Base-by-base conservation (phyloP, 92 coral and sea anemone species). In the Actinostola sp. region DNA sequence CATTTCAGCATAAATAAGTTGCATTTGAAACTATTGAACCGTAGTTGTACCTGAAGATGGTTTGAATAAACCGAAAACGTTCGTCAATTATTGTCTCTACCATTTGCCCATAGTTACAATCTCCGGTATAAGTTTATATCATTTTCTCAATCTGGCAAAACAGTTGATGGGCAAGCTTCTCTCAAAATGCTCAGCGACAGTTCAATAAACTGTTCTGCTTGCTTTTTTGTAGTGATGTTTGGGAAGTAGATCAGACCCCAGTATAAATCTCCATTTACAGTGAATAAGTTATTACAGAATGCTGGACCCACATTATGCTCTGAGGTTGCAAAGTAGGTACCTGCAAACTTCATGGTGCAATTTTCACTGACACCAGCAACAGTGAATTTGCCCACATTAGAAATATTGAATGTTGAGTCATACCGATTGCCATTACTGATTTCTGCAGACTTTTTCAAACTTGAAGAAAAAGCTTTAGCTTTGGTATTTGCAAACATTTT, bases 241-340 rank as follows among this genome's bases (percentile, higher is more conserved):
- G n/a, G n/a, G n/a, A n/a, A n/a, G n/a, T n/a, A n/a, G n/a, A n/a
- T n/a, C n/a, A n/a, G n/a, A n/a, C n/a, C n/a, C n/a, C n/a, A n/a
- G n/a, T n/a, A n/a, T n/a, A n/a, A n/a, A n/a, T n/a, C n/a, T 23
- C 82, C 86, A 61, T 84, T 82, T 2, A 84, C 85, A 32, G 89
- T 67, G 3, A 84, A 62, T 19, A 84, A 24, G 20, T 73, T 80
- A 66, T 72, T 72, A 17, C 70, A 71, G 19, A 84, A 84, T 35
- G 67, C 48, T 17, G 55, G 85, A 12, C 89, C 81, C 17, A 26
- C 54, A 32, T 42, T 39, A 5, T 82, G 71, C 12, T 56, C 84
- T 31, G 79, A 72, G 19, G 76, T 79, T 0, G 83, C 78, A 60
- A 72, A 72, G 61, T 59, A 72, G 39, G 69, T 72, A 17, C 78